Conservation (phyloP, 2,888 invertebrate species). For the Drosophila prostipennis region DNA sequence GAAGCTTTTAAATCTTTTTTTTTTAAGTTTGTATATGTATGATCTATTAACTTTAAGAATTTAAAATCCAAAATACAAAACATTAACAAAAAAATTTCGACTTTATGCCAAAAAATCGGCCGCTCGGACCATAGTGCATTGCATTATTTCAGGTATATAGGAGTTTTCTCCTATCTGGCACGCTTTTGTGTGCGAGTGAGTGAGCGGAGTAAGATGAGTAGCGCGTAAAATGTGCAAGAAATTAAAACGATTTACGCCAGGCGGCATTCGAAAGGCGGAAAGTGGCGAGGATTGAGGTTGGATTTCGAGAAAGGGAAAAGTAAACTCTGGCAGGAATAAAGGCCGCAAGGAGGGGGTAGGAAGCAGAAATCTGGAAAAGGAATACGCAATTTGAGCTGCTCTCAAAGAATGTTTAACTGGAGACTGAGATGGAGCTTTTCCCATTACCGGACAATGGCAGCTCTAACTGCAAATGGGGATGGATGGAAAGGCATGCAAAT, state of each 20-base stretch:
- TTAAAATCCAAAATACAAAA: no score
- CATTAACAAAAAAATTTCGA: no score
- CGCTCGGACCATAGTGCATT: no score
- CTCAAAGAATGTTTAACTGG: slow-evolving; percentile 25
- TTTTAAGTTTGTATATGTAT: no score
- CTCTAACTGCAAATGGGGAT: neutral
- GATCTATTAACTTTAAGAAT: no score
- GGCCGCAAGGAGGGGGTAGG: slow-evolving; percentile 12
- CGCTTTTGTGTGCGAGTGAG: slow-evolving; percentile 23
- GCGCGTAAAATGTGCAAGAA: slow-evolving; percentile 67
- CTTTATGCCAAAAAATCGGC: no score
- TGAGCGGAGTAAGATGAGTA: slow-evolving; percentile 44
- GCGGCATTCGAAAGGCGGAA: slow-evolving; percentile 22
- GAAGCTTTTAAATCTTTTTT: no score
- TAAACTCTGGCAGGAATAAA: slow-evolving; percentile 24
- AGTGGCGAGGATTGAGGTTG: slow-evolving; percentile 17
- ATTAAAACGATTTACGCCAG: slow-evolving; percentile 67
- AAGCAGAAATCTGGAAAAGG: slow-evolving; percentile 40
- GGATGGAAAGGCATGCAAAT: slow-evolving; percentile 23
- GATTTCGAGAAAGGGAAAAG: slow-evolving; percentile 4
- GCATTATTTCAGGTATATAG: slow-evolving; percentile 1
- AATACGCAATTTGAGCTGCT: slow-evolving; percentile 51
- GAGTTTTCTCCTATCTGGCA: slow-evolving; percentile 11
- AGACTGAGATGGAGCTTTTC: slow-evolving; percentile 12
- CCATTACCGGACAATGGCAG: slow-evolving; percentile 39